Evolutionary conservation across 2,113 vertebrate genomes (phyloP).

Genomic region (Cricetomys ansorgei): DNA sequence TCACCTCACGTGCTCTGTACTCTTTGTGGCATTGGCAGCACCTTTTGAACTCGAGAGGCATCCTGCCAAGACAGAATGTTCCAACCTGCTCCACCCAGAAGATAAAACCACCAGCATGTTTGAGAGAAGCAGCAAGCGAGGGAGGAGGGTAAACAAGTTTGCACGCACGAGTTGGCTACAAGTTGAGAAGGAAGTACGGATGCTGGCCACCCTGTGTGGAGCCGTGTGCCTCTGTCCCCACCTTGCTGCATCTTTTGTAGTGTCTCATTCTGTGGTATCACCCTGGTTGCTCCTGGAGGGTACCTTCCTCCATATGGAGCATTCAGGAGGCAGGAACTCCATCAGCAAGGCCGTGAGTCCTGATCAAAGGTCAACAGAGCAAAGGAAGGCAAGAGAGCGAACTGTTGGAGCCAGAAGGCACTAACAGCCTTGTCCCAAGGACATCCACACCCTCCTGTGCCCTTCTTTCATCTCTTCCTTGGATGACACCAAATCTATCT

Average conservation of each 20-base stretch:
- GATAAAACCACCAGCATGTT: slow-evolving; percentile 42
- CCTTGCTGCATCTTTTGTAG: background rate
- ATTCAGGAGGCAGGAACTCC: background rate
- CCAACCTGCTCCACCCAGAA: slow-evolving; percentile 46
- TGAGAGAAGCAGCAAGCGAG: slow-evolving; percentile 22
- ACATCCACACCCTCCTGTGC: background rate
- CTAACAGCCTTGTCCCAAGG: background rate
- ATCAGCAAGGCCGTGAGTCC: background rate
- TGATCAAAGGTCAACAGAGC: background rate
- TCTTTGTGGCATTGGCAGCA: background rate
- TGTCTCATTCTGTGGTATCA: too few relatives aligned
- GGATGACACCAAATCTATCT: background rate
- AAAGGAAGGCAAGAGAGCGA: background rate
- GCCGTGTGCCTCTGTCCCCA: background rate
- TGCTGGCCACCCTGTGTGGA: accelerated
- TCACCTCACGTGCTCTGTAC: background rate
- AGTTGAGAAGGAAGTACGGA: slow-evolving; percentile 29
- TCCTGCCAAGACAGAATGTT: slow-evolving; percentile 66
- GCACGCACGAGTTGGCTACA: background rate
- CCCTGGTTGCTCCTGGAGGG: background rate
- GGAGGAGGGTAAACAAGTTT: slow-evolving; percentile 26
- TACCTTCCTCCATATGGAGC: background rate
- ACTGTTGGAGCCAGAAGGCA: too few relatives aligned
- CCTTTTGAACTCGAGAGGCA: background rate
- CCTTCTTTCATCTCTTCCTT: background rate